phyloP scores from a whole-genome alignment of 2,113 vertebrate species.

The Mirounga angustirostris region DNA sequence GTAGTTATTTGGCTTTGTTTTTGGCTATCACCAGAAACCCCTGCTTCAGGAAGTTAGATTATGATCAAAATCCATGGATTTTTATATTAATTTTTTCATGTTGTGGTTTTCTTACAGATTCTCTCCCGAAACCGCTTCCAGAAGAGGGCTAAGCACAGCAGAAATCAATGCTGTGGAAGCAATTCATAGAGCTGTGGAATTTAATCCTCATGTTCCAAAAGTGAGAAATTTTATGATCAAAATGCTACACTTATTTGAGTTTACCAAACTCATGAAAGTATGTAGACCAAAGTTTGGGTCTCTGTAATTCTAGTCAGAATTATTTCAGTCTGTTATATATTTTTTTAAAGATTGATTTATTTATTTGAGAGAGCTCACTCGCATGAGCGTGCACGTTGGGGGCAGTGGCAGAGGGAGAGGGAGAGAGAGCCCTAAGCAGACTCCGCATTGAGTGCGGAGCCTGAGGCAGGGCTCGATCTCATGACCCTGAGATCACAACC shows the following conservation, averaged over 20 bases:
- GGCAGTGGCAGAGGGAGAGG: background rate
- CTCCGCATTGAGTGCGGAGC: background rate
- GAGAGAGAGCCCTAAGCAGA: background rate
- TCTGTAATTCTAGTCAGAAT: conserved; percentile 27
- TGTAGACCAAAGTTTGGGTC: conserved; percentile 47
- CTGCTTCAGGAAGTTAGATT: conserved; percentile 23
- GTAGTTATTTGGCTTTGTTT: conserved; percentile 63
- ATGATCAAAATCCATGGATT: conserved; percentile 40
- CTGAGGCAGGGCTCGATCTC: background rate
- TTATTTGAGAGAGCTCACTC: background rate
- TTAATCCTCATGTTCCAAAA: conserved; percentile 99
- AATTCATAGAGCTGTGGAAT: conserved; percentile 99
- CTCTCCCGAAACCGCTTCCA: conserved; percentile 97
- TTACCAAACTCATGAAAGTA: conserved; percentile 42
- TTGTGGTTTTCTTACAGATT: conserved; percentile 90
- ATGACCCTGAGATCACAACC: background rate
- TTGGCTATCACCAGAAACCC: conserved; percentile 48
- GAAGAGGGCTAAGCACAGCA: conserved; percentile 98
- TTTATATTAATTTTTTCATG: conserved; percentile 49
- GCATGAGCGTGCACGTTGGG: background rate
- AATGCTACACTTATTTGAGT: conserved; percentile 64
- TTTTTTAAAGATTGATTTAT: too few species aligned
- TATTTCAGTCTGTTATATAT: conserved; percentile 19
- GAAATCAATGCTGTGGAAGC: conserved; percentile 99
- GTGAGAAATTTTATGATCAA: conserved; percentile 86